Evolutionary conservation across 2,113 vertebrate genomes (phyloP).

Genomic region (Tamias sibiricus): DNA sequence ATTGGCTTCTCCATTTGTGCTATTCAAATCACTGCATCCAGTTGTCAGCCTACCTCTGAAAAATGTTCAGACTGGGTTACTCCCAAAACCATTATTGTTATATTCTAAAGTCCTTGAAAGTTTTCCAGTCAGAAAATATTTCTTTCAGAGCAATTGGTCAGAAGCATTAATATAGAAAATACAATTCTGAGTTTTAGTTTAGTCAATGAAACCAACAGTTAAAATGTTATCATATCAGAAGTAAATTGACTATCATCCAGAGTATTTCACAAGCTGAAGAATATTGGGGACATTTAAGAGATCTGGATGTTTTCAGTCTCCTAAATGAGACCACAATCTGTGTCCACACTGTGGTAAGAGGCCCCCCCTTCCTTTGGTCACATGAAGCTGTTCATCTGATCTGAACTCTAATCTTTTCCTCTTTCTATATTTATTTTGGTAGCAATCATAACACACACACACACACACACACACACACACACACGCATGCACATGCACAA

Average conservation of each 20-base stretch:
- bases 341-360: slow-evolving; percentile 14
- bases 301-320: neutral
- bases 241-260: neutral
- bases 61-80: neutral
- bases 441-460: neutral
- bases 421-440: slow-evolving; percentile 5
- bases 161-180: neutral
- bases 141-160: neutral
- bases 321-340: neutral
- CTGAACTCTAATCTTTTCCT: slow-evolving; percentile 18
- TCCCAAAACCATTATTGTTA: neutral
- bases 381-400: slow-evolving; percentile 4
- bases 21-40: neutral
- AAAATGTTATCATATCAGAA: neutral
- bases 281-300: neutral
- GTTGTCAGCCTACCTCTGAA: neutral
- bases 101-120: neutral
- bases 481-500: neutral
- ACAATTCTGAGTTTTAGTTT: neutral
- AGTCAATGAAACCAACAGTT: neutral
- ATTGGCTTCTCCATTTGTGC: neutral
- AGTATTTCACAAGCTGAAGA: neutral
- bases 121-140: neutral
- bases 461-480: neutral
- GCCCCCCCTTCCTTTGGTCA: neutral